Percentiles rank a stretch among this genome's conserved stretches.
These are phyloP conservation scores for Agrotis puta DNA, from an alignment of 2,888 invertebrate species.

Conservation along the genomic window DNA sequence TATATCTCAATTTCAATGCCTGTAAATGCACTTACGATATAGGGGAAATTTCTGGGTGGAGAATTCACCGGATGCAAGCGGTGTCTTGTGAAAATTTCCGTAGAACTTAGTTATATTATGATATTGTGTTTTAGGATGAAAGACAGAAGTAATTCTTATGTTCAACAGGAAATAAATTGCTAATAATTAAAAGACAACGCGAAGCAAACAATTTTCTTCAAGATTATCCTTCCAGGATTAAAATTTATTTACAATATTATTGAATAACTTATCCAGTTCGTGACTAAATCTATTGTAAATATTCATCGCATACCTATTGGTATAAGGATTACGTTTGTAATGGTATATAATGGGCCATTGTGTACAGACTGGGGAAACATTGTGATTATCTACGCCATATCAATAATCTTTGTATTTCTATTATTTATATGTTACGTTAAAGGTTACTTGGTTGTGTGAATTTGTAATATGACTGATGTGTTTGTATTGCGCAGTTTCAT, in stretches of 20 bases:
- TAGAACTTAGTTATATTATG: background rate
- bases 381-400: constrained; percentile 64
- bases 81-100: no score
- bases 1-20: no score
- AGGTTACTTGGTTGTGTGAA: constrained; percentile 48
- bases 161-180: background rate
- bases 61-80: no score
- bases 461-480: constrained; percentile 34
- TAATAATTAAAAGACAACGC: background rate
- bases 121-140: background rate
- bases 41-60: no score
- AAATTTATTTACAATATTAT: constrained; percentile 40
- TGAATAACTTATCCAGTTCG: constrained; percentile 56
- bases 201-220: constrained; percentile 26
- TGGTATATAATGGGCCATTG: constrained; percentile 78
- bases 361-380: constrained; percentile 75
- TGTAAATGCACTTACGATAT: no score
- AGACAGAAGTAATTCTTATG: background rate
- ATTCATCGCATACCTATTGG: constrained; percentile 67
- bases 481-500: constrained; percentile 33
- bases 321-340: constrained; percentile 68
- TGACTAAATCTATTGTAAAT: constrained; percentile 61
- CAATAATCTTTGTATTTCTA: constrained; percentile 64
- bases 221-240: constrained; percentile 31
- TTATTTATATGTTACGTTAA: constrained; percentile 51